Evolutionary conservation across 2,888 invertebrate genomes (phyloP).

Genomic region (Chalcis sispes): DNA sequence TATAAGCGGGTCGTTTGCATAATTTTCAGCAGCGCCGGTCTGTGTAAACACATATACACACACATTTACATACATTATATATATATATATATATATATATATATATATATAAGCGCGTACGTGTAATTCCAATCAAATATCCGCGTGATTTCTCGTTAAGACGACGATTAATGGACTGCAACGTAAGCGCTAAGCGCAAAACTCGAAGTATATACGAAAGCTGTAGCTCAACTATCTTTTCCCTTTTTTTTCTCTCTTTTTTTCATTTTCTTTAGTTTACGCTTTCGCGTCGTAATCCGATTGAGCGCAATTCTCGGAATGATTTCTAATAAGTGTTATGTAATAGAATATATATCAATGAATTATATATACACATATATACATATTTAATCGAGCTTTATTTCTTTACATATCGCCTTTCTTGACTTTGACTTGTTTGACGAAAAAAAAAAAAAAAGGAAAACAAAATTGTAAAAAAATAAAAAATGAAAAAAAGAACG

Average conservation of each 20-base stretch:
- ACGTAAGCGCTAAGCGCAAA: background rate
- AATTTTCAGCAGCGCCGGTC: conserved; percentile 17
- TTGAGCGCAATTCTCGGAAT: background rate
- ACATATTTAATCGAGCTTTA: no score
- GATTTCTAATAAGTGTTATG: conserved; percentile 21
- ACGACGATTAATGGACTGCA: conserved; percentile 42
- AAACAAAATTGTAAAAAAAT: no score
- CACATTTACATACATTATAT: no score
- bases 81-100: no score
- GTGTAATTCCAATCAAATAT: conserved; percentile 48
- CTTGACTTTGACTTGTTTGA: no score
- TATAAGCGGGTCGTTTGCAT: conserved; percentile 33
- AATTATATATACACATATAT: no score
- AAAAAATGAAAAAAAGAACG: no score
- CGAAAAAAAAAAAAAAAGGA: no score
- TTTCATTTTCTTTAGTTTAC: background rate
- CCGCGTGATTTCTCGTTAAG: conserved; percentile 40
- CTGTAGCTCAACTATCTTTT: background rate
- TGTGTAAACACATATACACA: background rate
- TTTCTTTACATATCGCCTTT: no score
- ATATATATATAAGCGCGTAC: background rate
- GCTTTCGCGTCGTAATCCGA: conserved; percentile 5
- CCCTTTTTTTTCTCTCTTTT: background rate
- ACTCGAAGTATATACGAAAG: background rate
- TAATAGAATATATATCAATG: no score